These are phyloP conservation scores for Mactra quadrangularis DNA, from an alignment of 1,140 invertebrate species.

Conservation along the genomic window DNA sequence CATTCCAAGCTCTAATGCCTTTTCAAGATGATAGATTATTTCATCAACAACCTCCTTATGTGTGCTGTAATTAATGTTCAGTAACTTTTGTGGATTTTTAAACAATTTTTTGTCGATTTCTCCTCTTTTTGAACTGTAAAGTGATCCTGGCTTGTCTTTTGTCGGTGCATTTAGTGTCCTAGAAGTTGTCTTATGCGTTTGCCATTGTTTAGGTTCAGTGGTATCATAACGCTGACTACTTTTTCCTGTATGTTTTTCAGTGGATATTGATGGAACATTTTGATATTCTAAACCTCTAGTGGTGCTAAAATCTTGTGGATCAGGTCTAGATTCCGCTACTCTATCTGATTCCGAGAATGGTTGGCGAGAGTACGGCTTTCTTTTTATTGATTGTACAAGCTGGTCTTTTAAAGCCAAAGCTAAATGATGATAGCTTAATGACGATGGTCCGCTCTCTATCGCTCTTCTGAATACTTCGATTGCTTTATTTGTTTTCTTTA, in stretches of 20 bases:
- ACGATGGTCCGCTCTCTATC: neutral
- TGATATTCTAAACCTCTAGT: neutral
- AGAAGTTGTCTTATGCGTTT: neutral
- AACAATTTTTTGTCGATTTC: constrained; percentile 7
- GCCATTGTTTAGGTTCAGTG: too few species aligned
- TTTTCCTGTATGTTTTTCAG: neutral
- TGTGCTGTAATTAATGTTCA: neutral
- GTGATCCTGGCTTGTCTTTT: neutral
- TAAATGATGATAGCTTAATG: constrained; percentile 8
- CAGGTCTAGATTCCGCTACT: too few species aligned
- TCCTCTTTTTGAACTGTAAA: neutral
- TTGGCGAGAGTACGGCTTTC: too few species aligned
- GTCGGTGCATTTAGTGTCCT: neutral
- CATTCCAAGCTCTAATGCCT: constrained; percentile 15
- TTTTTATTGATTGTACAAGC: too few species aligned
- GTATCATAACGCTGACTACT: too few species aligned
- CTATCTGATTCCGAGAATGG: too few species aligned
- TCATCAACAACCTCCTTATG: neutral
- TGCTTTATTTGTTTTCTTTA: neutral
- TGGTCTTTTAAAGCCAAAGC: neutral
- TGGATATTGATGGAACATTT: neutral
- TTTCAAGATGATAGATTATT: constrained; percentile 15
- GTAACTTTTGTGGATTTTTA: constrained; percentile 31
- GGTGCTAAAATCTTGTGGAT: too few species aligned
- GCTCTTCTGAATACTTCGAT: neutral